Percentiles rank a stretch among this genome's conserved stretches.
phyloP scores from a whole-genome alignment of 2,888 invertebrate genomes.

The Lasioglossum morio region DNA sequence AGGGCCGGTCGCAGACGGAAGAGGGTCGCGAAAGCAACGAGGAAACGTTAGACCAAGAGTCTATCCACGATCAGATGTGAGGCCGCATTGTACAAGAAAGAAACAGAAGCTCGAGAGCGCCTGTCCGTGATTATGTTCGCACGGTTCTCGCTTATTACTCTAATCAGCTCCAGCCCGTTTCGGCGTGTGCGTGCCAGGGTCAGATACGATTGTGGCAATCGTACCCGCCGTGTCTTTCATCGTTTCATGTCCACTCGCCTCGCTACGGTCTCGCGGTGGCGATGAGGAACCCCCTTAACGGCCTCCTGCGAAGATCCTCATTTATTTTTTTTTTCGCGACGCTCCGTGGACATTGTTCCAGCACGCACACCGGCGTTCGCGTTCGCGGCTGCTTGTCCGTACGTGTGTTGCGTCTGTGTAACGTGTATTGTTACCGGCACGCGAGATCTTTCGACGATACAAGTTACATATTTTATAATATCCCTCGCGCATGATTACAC shows the following conservation, averaged over 20 bases:
- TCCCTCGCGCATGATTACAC: slow-evolving; percentile 36
- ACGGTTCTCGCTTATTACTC: slow-evolving; percentile 49
- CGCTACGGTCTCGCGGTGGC: neutral
- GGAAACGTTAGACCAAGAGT: slow-evolving; percentile 39
- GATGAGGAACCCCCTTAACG: neutral
- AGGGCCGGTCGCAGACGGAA: slow-evolving; percentile 11
- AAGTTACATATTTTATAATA: slow-evolving; percentile 4
- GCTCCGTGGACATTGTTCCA: slow-evolving; percentile 11
- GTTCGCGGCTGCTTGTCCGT: slow-evolving; percentile 31
- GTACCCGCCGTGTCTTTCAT: neutral
- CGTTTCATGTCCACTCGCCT: neutral
- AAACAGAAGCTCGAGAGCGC: slow-evolving; percentile 52
- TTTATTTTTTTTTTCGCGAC: neutral
- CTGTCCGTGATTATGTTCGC: slow-evolving; percentile 38
- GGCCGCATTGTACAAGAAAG: slow-evolving; percentile 40
- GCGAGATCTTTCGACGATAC: slow-evolving; percentile 9
- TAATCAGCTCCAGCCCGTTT: slow-evolving; percentile 53
- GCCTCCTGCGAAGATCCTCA: neutral
- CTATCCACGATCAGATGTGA: slow-evolving; percentile 40
- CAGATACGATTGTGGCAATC: slow-evolving; percentile 1
- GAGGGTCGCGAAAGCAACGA: slow-evolving; percentile 20
- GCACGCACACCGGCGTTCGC: slow-evolving; percentile 35
- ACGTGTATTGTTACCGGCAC: neutral
- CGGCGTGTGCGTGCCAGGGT: slow-evolving; percentile 39
- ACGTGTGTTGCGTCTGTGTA: slow-evolving; percentile 29